These are phyloP conservation scores for Lethenteron camtschaticum DNA, from an alignment of 2,113 vertebrate species.

Conservation along the genomic window DNA sequence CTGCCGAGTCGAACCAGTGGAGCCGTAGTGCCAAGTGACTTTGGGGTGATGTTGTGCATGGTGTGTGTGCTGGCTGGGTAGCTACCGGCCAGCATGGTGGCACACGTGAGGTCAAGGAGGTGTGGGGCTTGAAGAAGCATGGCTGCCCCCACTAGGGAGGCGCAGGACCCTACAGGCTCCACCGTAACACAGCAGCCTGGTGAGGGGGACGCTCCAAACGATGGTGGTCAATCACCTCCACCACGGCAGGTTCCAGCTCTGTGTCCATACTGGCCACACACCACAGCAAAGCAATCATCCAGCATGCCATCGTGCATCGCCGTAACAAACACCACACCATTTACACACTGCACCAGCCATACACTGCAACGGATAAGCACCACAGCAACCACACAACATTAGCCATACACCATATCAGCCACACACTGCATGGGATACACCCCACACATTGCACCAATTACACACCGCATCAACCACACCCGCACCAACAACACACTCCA, in stretches of 20 bases:
- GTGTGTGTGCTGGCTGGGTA: too few species aligned
- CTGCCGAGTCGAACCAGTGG: too few species aligned
- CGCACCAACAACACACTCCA: too few species aligned
- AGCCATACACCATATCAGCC: not conserved
- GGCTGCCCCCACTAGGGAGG: constrained; percentile 52
- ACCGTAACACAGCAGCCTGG: constrained; percentile 27
- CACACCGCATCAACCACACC: too few species aligned
- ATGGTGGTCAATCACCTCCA: constrained; percentile 61
- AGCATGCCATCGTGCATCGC: not conserved
- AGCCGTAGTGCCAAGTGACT: too few species aligned
- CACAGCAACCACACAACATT: not conserved
- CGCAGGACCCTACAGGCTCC: constrained; percentile 57
- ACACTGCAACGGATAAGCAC: not conserved
- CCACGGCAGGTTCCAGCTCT: constrained; percentile 38
- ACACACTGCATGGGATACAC: too few species aligned
- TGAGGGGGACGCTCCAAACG: constrained; percentile 23
- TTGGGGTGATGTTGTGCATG: too few species aligned
- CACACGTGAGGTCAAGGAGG: constrained; percentile 34
- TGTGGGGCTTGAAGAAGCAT: constrained; percentile 40
- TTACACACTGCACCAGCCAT: not conserved
- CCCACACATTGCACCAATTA: too few species aligned
- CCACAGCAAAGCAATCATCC: not conserved
- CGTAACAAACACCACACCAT: not conserved
- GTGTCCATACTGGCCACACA: constrained; percentile 28
- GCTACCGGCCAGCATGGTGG: constrained; percentile 51